Evolutionary conservation across 2,797 vertebrate species (phyloP).

Genomic region (Microctenopoma steveboyesi): DNA sequence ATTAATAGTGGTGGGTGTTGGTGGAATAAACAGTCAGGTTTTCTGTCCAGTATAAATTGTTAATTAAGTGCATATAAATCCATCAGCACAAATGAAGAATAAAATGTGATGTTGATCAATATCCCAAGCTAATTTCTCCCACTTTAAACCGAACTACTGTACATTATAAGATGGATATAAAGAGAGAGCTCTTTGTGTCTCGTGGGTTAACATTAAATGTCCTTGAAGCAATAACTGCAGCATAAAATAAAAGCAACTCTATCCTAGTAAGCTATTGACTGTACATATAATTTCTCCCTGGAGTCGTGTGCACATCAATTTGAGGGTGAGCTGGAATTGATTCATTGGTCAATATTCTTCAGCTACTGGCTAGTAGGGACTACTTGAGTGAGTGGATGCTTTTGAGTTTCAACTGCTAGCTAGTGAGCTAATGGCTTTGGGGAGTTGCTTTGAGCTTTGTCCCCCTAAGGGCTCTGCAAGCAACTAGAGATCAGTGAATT

Average conservation of each 20-base stretch:
- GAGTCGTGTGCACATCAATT: conserved; percentile 57
- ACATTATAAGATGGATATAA: conserved; percentile 16
- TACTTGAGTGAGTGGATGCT: conserved; percentile 65
- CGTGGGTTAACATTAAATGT: conserved; percentile 4
- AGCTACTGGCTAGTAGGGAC: conserved; percentile 56
- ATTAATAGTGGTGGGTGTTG: conserved; percentile 6
- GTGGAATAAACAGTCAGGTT: neutral
- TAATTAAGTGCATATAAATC: conserved; percentile 7
- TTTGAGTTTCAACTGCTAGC: conserved; percentile 40
- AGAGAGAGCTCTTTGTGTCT: conserved; percentile 20
- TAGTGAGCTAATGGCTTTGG: conserved; percentile 47
- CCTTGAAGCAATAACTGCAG: conserved; percentile 42
- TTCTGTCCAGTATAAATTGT: conserved; percentile 12
- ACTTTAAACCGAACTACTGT: neutral
- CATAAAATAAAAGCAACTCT: conserved; percentile 32
- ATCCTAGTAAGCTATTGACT: conserved; percentile 33
- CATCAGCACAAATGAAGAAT: conserved; percentile 18
- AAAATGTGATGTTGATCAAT: conserved; percentile 11
- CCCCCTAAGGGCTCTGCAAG: conserved; percentile 21
- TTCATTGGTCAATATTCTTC: conserved; percentile 66
- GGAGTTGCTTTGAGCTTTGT: conserved; percentile 34
- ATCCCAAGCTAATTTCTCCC: conserved; percentile 6
- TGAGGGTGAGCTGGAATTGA: conserved; percentile 63
- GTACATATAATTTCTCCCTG: conserved; percentile 43
- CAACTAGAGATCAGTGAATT: conserved; percentile 5